Evolutionary conservation across 2,888 invertebrate genomes (phyloP), one percentile per base, ranked within the genome.

Genomic region (Leptinotarsa haldemani): DNA sequence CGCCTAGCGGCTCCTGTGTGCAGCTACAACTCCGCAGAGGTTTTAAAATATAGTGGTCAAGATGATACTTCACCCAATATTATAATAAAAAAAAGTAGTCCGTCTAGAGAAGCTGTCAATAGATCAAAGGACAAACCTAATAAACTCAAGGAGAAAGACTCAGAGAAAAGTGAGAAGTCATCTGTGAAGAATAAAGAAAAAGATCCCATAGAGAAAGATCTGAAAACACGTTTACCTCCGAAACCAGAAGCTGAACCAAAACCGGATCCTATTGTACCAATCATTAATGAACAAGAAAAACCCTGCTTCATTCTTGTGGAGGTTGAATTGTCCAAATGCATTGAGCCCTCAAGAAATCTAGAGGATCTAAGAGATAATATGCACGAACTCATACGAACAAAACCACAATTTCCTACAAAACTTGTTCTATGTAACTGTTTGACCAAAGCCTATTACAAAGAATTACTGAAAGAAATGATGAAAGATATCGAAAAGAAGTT

Each of bases 301-400:
- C 84, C 83, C 40, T 85, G 86, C 30, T 87, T 88, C 75, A 80
- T 88, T 25, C 76, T 87, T 16, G 71, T 87, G 1, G 87, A 88
- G 80, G 79, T 88, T 13, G 87, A 86, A 77, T 76, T 88, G 25
- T 77, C 83, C 22, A 80, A 82, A 52, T 83, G 87, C 0, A 72
- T 88, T 12, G 75, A 76, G 16, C 78, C 80, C 25, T 80, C 79
- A 74, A 74, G 82, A 74, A 72, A 83, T 16, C 52, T 87, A 4
- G 85, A 86, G 75, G 86, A 87, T 75, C 69, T 88, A 18, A 78
- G 81, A 13, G 66, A 79, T 64, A 70, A 66, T 30, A 30, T 71
- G 25, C 65, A 70, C 3, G n/a, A 74, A 47, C 47, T 76, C 52
- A 18, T 76, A 7, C 61, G 64, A 18, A 61, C 53, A 12, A 53